A percentile compares a stretch with the other conserved stretches of the same genome.
Conservation (phyloP, 2,888 invertebrate species). For the Plebejus melissa region DNA sequence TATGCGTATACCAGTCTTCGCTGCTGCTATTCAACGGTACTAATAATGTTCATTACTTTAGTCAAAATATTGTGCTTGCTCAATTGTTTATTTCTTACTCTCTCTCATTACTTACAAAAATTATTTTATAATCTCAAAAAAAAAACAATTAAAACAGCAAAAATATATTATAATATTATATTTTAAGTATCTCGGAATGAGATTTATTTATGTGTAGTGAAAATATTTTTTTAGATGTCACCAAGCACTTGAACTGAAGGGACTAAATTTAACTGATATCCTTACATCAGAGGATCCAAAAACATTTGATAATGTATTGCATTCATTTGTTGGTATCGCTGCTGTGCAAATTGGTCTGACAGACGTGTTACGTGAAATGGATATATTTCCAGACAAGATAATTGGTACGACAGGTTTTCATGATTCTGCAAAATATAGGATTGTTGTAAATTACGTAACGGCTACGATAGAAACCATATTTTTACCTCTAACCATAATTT, state of each 20-base stretch:
- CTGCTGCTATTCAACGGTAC: not conserved
- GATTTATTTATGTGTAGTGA: too few species aligned
- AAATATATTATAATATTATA: not conserved
- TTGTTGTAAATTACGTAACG: not conserved
- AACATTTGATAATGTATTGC: conserved; percentile 82
- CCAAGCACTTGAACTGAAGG: conserved; percentile 12
- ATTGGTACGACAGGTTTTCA: conserved; percentile 29
- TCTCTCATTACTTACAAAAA: too few species aligned
- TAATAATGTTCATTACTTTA: not conserved
- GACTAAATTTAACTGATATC: conserved; percentile 23
- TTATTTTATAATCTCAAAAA: too few species aligned
- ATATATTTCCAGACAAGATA: conserved; percentile 32
- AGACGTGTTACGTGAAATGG: conserved; percentile 30
- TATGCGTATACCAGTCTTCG: not conserved
- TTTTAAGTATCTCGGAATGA: not conserved
- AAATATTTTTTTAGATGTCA: conserved; percentile 13
- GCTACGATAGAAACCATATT: not conserved
- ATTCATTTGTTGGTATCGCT: conserved; percentile 86
- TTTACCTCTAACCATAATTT: not conserved
- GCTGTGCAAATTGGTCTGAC: conserved; percentile 42
- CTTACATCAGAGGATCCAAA: conserved; percentile 40
- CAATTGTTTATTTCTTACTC: too few species aligned
- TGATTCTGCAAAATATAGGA: not conserved
- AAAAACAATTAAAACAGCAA: not conserved
- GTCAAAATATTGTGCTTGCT: too few species aligned